phyloP scores from a whole-genome alignment of 2,113 vertebrate genomes.

The Notothenia rossii region DNA sequence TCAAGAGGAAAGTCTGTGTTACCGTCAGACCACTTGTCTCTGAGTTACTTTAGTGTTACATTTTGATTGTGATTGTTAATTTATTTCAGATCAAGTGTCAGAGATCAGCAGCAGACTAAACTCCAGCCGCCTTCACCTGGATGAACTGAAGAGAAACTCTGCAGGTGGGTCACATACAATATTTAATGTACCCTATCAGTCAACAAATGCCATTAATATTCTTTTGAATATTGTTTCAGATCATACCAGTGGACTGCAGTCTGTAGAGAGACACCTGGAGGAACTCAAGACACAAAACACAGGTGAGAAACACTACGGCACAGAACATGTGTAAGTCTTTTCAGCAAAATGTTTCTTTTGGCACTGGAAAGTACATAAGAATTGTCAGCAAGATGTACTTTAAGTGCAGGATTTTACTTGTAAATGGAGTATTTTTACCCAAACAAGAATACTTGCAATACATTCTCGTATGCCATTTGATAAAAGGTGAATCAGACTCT shows the following conservation, averaged over 20 bases:
- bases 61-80: too few species aligned
- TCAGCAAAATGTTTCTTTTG: too few species aligned
- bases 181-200: not conserved
- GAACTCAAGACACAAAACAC: not conserved
- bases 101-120: conserved; percentile 17
- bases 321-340: too few species aligned
- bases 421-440: not conserved
- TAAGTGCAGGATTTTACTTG: not conserved
- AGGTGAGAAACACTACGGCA: not conserved
- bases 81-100: conserved; percentile 18
- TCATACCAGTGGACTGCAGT: not conserved
- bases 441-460: not conserved
- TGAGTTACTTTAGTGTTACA: too few species aligned
- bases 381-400: not conserved
- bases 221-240: not conserved
- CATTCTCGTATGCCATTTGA: too few species aligned
- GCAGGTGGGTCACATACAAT: conserved; percentile 22
- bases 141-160: not conserved
- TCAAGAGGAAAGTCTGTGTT: too few species aligned
- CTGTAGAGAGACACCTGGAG: not conserved
- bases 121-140: conserved; percentile 17
- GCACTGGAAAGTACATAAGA: not conserved
- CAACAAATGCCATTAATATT: not conserved
- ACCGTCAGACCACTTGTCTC: too few species aligned
- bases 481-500: not conserved